A percentile compares a stretch with the other conserved stretches of the same genome.
Conservation (phyloP, 2,113 vertebrate species). For the Shinisaurus crocodilurus region DNA sequence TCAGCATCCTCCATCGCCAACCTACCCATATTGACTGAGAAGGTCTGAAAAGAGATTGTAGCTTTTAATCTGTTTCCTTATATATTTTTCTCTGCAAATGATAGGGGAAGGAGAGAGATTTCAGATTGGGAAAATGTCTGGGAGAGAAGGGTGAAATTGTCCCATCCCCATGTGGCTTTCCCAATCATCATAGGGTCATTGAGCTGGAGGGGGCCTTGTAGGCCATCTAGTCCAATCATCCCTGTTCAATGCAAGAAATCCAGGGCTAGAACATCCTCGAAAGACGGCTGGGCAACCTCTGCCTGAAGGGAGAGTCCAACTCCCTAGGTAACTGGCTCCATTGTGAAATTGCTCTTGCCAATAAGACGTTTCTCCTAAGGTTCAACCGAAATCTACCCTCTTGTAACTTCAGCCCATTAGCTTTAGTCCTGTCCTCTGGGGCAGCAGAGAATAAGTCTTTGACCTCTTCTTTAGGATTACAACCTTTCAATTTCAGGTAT, state of each 20-base stretch:
- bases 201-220: neutral
- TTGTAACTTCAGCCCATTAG: neutral
- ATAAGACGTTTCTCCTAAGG: neutral
- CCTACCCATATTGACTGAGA: neutral
- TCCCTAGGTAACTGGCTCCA: too few species aligned
- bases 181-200: neutral
- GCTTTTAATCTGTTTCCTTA: neutral
- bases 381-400: neutral
- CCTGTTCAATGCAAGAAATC: neutral
- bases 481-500: neutral
- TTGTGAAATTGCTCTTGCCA: neutral
- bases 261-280: neutral
- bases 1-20: too few species aligned
- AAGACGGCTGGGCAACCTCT: neutral
- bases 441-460: neutral
- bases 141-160: neutral
- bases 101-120: neutral
- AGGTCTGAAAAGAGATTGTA: neutral
- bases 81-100: neutral
- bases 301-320: neutral
- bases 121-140: neutral
- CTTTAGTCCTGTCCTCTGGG: neutral
- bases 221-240: neutral
- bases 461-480: too few species aligned
- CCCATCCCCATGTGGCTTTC: neutral